Evolutionary conservation across 2,888 invertebrate genomes (phyloP).

Genomic region (Oxystoma pomonae): DNA sequence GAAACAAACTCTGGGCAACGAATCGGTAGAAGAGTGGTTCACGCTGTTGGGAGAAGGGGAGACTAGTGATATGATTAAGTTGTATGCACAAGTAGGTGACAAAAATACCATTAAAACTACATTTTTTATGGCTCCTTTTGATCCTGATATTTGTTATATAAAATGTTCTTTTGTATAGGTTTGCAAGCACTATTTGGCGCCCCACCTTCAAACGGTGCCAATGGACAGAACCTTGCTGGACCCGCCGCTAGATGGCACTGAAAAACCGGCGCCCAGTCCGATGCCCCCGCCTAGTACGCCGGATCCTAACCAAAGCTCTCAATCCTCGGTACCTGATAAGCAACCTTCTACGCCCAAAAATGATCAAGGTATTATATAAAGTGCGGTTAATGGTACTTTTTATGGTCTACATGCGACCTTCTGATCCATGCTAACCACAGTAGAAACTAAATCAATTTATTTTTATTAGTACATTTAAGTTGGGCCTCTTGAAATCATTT

Average conservation of each 20-base stretch:
- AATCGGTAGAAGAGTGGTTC: constrained; percentile 86
- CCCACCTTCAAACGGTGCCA: constrained; percentile 69
- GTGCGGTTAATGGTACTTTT: too few species aligned
- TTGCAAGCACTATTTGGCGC: constrained; percentile 71
- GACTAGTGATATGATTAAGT: constrained; percentile 75
- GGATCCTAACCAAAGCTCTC: constrained; percentile 27
- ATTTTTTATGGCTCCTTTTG: background rate
- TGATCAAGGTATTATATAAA: constrained; percentile 46
- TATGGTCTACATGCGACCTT: too few species aligned
- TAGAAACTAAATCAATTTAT: too few species aligned
- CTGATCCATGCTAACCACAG: too few species aligned
- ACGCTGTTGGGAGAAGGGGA: constrained; percentile 75
- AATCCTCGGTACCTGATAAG: constrained; percentile 42
- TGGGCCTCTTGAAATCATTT: too few species aligned
- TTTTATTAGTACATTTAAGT: too few species aligned
- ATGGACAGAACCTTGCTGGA: constrained; percentile 71
- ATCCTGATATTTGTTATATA: background rate
- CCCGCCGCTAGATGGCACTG: constrained; percentile 56
- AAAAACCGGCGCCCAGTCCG: constrained; percentile 53
- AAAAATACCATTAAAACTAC: background rate
- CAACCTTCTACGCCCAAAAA: constrained; percentile 56
- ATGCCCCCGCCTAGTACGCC: constrained; percentile 36
- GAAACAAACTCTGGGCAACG: constrained; percentile 56
- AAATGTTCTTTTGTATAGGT: constrained; percentile 44
- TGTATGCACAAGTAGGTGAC: constrained; percentile 71